These are phyloP conservation scores for Fulica atra DNA, from an alignment of 2,113 vertebrate species.

Conservation along the genomic window DNA sequence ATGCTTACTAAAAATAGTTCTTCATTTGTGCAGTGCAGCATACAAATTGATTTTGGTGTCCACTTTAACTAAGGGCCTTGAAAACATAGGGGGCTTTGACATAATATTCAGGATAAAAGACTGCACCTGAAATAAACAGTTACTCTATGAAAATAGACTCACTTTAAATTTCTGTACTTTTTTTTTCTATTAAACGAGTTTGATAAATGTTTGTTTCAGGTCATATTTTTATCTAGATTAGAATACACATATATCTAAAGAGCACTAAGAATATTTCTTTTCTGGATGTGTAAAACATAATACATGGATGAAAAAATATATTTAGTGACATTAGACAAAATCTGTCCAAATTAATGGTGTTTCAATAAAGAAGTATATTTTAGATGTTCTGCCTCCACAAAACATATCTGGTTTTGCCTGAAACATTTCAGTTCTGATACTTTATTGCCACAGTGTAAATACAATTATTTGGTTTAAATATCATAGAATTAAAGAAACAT, in stretches of 20 bases:
- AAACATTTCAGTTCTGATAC: neutral
- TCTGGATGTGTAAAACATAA: neutral
- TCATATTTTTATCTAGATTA: neutral
- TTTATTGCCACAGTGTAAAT: neutral
- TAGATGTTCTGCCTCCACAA: neutral
- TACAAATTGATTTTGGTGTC: neutral
- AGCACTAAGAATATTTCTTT: neutral
- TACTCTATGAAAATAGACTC: neutral
- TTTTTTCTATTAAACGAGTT: neutral
- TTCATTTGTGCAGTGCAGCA: neutral
- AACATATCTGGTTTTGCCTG: neutral
- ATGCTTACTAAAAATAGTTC: neutral
- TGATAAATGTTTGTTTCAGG: neutral
- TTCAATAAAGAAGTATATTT: neutral
- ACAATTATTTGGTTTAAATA: neutral
- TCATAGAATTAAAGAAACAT: no score
- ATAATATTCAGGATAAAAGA: neutral
- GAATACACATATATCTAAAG: neutral
- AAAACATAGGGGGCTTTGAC: neutral
- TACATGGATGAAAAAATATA: neutral
- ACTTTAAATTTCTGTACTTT: neutral
- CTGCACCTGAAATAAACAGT: neutral
- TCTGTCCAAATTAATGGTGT: neutral
- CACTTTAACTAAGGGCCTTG: neutral
- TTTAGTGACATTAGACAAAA: neutral